A percentile compares a stretch with the other conserved stretches of the same genome.
phyloP scores from a whole-genome alignment of 92 coral and sea anemone genomes.

The Umimayanthus chanpuru region DNA sequence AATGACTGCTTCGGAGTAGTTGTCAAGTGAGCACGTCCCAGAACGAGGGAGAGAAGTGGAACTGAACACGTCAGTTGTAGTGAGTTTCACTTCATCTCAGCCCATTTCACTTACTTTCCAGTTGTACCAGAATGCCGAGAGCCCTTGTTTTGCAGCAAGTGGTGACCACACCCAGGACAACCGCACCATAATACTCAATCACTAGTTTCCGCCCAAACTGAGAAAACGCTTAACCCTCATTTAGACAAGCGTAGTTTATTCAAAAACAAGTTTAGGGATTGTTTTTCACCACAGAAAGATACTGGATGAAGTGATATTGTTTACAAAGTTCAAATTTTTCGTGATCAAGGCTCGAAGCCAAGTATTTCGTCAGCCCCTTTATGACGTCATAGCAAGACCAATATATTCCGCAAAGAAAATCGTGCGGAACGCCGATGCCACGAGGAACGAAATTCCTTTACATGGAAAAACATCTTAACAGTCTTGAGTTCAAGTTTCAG shows the following conservation, averaged over 20 bases:
- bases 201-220: background rate
- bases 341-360: slow-evolving; percentile 15
- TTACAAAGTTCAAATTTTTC: background rate
- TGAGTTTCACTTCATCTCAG: slow-evolving; percentile 13
- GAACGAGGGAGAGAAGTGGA: background rate
- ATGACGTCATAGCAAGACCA: slow-evolving; percentile 21
- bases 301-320: slow-evolving; percentile 8
- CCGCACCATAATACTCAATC: background rate
- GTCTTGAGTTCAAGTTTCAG: background rate
- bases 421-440: slow-evolving; percentile 24
- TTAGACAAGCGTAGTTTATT: background rate
- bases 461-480: background rate
- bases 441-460: slow-evolving; percentile 3
- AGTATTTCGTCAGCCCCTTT: background rate
- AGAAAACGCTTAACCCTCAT: background rate
- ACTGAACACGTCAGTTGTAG: slow-evolving; percentile 7
- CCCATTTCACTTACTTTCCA: background rate
- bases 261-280: background rate
- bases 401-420: background rate
- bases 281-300: background rate
- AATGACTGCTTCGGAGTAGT: background rate
- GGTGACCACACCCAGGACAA: background rate
- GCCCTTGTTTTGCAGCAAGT: background rate
- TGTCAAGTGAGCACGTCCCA: background rate
- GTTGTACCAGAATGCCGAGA: background rate